Evolutionary conservation across 2,797 vertebrate species (phyloP).

Genomic region (Sebastes goodei): DNA sequence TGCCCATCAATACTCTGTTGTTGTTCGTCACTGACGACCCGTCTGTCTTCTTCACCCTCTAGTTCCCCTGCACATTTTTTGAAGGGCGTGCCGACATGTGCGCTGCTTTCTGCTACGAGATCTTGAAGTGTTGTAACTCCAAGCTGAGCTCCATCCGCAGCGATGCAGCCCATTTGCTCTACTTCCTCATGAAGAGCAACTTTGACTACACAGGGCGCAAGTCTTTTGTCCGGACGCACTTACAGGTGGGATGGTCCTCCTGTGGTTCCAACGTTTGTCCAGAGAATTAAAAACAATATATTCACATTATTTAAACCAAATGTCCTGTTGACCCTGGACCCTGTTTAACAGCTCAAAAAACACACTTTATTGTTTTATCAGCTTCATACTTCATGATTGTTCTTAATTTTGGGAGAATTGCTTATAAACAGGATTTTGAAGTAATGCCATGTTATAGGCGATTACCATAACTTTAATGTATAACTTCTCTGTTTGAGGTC

Average conservation of each 20-base stretch:
- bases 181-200: constrained; percentile 99
- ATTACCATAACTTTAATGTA: background rate
- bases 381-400: background rate
- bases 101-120: constrained; percentile 95
- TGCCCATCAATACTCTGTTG: background rate
- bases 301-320: background rate
- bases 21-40: background rate
- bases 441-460: background rate
- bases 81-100: constrained; percentile 98
- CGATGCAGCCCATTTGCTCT: constrained; percentile 94
- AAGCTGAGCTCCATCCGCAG: constrained; percentile 95
- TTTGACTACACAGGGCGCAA: constrained; percentile 97
- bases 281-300: background rate
- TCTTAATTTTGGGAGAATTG: background rate
- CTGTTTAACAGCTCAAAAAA: background rate
- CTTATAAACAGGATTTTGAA: background rate
- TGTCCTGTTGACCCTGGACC: background rate
- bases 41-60: background rate
- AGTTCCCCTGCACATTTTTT: constrained; percentile 97
- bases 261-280: background rate
- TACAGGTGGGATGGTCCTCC: constrained; percentile 61
- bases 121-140: constrained; percentile 97
- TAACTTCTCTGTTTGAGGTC: background rate
- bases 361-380: background rate
- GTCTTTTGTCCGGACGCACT: constrained; percentile 95